Conservation (phyloP, 2,797 vertebrate genomes). For the Bovichtus diacanthus region DNA sequence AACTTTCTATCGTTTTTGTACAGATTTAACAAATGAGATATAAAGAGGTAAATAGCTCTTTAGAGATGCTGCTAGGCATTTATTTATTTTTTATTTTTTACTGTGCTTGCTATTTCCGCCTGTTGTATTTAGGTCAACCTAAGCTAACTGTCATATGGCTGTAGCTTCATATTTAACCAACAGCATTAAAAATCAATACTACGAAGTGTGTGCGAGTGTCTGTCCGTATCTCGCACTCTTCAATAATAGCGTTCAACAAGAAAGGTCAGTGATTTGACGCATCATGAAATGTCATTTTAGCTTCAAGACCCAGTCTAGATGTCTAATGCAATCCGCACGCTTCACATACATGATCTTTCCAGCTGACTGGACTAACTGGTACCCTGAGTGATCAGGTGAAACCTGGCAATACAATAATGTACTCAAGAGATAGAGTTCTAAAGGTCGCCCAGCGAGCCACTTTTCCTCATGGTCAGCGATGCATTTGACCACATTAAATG, state of each 20-base stretch:
- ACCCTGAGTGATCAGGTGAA: slow-evolving; percentile 9
- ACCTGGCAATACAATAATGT: not conserved
- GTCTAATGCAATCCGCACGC: slow-evolving; percentile 32
- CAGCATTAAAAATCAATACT: not conserved
- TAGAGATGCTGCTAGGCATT: not conserved
- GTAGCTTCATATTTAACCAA: slow-evolving; percentile 11
- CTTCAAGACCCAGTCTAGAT: not conserved
- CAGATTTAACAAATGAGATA: too few relatives aligned
- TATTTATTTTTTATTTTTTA: too few relatives aligned
- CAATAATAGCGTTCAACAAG: not conserved
- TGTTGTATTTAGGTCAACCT: not conserved
- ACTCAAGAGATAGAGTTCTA: not conserved
- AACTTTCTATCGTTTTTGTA: too few relatives aligned
- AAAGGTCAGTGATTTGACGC: slow-evolving; percentile 14
- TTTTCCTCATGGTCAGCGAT: not conserved
- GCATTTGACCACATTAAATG: slow-evolving; percentile 9
- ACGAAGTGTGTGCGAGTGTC: not conserved
- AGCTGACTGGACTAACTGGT: slow-evolving; percentile 29
- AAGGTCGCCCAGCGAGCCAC: slow-evolving; percentile 12
- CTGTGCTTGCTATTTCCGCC: too few relatives aligned
- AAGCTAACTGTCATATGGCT: not conserved
- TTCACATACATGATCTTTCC: slow-evolving; percentile 27
- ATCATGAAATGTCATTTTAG: slow-evolving; percentile 15
- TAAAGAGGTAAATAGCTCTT: not conserved
- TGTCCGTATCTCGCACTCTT: not conserved